phyloP scores from a whole-genome alignment of 2,113 vertebrate genomes.

The Paradoxurus hermaphroditus region DNA sequence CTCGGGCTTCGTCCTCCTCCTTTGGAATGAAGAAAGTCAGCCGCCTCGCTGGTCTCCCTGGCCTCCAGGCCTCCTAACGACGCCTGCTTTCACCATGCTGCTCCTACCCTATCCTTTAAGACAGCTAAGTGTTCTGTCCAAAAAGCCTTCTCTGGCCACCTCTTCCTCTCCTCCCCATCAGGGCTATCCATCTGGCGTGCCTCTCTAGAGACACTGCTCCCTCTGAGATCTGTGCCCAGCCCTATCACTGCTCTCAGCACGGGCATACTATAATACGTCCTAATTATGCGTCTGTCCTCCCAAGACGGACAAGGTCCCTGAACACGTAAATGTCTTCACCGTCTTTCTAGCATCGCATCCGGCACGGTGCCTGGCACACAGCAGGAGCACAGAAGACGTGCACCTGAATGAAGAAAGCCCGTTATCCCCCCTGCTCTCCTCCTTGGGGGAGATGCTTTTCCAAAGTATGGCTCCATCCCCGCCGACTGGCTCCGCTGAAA shows the following conservation, averaged over 20 bases:
- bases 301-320: neutral
- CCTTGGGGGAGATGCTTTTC: neutral
- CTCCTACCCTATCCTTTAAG: neutral
- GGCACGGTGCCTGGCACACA: neutral
- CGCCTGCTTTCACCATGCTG: neutral
- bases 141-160: neutral
- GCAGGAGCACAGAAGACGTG: accelerated
- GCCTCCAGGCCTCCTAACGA: neutral
- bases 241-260: neutral
- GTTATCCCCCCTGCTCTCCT: neutral
- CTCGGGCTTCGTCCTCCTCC: neutral
- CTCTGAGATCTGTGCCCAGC: neutral
- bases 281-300: neutral
- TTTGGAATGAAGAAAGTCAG: neutral
- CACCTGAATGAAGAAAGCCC: neutral
- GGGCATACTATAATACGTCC: neutral
- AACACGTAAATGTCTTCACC: accelerated
- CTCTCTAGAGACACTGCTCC: neutral
- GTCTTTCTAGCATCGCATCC: neutral
- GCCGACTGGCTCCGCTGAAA: neutral
- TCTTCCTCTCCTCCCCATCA: neutral
- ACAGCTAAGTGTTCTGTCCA: neutral
- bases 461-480: neutral
- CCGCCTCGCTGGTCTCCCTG: neutral
- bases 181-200: neutral